Conservation (phyloP, 2,113 vertebrate species). For the Rhabdornis inornatus region DNA sequence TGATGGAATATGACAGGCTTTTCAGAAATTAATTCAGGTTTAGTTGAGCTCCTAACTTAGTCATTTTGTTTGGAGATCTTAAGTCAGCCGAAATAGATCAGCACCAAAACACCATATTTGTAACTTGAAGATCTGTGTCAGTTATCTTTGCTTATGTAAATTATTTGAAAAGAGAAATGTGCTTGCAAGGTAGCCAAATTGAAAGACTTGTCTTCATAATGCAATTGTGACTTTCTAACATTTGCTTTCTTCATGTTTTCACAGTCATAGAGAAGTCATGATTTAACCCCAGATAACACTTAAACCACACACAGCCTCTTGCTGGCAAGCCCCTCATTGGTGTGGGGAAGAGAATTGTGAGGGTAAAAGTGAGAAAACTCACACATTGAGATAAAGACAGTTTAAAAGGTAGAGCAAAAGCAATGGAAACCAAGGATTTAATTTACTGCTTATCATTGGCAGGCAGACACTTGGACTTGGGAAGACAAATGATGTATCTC, state of each 20-base stretch:
- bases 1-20: not conserved
- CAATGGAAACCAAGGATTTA: not conserved
- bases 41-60: not conserved
- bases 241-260: not conserved
- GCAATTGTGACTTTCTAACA: not conserved
- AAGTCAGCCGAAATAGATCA: not conserved
- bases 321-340: rapidly evolving
- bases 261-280: not conserved
- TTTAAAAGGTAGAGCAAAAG: not conserved
- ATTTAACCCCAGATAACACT: not conserved
- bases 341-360: not conserved
- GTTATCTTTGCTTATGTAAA: not conserved
- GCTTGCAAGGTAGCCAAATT: not conserved
- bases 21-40: not conserved
- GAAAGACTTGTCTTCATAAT: not conserved
- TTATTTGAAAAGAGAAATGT: not conserved
- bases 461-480: not conserved
- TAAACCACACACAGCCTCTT: not conserved
- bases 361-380: not conserved
- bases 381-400: not conserved
- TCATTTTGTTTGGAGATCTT: not conserved
- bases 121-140: not conserved
- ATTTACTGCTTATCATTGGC: not conserved
- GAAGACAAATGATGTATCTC: not conserved
- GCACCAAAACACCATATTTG: not conserved